A percentile compares a stretch with the other conserved stretches of the same genome.
Evolutionary conservation across 1,140 invertebrate species (phyloP).

Genomic region (Apis laboriosa): DNA sequence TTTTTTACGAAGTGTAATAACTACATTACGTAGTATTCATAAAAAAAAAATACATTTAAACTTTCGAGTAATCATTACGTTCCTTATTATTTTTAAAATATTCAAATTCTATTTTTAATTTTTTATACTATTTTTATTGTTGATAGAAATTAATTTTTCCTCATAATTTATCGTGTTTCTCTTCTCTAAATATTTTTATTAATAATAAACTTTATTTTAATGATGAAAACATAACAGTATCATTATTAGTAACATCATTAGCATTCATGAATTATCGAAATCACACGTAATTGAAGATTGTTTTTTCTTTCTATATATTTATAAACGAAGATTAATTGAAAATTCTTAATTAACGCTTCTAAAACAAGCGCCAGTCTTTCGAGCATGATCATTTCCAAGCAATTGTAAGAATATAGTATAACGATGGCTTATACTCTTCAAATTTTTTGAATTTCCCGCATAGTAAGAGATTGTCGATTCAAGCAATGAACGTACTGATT

Average conservation of each 20-base stretch:
- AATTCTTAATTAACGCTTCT: not conserved
- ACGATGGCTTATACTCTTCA: not conserved
- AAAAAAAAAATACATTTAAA: not conserved
- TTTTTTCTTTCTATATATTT: not conserved
- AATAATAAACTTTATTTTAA: not conserved
- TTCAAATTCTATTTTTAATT: not conserved
- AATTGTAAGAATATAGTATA: not conserved
- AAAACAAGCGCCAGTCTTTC: conserved; percentile 22
- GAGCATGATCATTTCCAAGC: conserved; percentile 31
- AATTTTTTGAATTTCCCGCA: not conserved
- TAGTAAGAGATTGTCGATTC: not conserved
- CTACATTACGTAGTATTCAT: conserved; percentile 9
- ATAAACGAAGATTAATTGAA: not conserved
- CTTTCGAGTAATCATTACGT: not conserved
- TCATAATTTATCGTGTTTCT: not conserved
- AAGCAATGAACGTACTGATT: not conserved
- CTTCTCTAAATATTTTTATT: not conserved
- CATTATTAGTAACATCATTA: conserved; percentile 1
- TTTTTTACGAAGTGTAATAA: conserved; percentile 24
- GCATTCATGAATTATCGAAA: not conserved
- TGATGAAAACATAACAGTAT: not conserved
- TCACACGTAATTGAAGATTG: not conserved
- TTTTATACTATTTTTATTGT: not conserved
- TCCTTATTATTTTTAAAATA: not conserved
- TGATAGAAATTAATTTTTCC: not conserved